A percentile compares a stretch with the other conserved stretches of the same genome.
Evolutionary conservation across 2,113 vertebrate species (phyloP).

Genomic region (Hippocampus barbouri): DNA sequence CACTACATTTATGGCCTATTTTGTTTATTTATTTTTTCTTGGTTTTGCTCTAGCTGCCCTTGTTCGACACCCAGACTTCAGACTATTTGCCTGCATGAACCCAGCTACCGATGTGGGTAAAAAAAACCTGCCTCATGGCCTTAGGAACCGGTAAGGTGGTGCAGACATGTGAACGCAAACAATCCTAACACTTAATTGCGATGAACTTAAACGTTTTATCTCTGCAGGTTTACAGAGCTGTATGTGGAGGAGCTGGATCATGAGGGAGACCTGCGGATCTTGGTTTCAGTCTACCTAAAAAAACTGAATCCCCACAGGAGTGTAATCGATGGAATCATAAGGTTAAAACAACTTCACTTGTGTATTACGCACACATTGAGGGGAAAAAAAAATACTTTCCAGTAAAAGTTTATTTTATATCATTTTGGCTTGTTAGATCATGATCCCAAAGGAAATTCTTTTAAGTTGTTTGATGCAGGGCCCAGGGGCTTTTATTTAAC

Average conservation of each 20-base stretch:
- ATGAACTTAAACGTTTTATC: not conserved
- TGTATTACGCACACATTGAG: not conserved
- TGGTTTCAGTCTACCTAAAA: slow-evolving; percentile 89
- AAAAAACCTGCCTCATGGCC: slow-evolving; percentile 91
- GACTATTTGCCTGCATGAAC: slow-evolving; percentile 97
- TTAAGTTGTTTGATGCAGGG: too few relatives aligned
- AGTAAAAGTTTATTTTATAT: not conserved
- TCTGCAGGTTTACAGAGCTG: slow-evolving; percentile 88
- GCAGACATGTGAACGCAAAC: not conserved
- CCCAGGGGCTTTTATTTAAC: too few relatives aligned
- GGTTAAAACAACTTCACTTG: slow-evolving; percentile 58
- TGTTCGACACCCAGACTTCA: slow-evolving; percentile 87
- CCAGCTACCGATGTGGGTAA: slow-evolving; percentile 97
- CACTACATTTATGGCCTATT: not conserved
- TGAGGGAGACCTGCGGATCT: slow-evolving; percentile 84
- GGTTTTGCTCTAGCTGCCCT: slow-evolving; percentile 77
- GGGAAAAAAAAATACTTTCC: not conserved
- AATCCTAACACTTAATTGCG: not conserved
- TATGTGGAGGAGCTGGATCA: slow-evolving; percentile 92
- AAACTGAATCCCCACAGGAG: slow-evolving; percentile 79
- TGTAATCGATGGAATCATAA: slow-evolving; percentile 87
- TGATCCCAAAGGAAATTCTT: too few relatives aligned
- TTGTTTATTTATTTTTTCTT: not conserved
- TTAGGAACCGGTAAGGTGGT: slow-evolving; percentile 85
- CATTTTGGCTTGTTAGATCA: not conserved